Percentiles rank a stretch among this genome's conserved stretches.
Evolutionary conservation across 2,888 invertebrate genomes (phyloP).

Genomic region (Leptopilina myrica): DNA sequence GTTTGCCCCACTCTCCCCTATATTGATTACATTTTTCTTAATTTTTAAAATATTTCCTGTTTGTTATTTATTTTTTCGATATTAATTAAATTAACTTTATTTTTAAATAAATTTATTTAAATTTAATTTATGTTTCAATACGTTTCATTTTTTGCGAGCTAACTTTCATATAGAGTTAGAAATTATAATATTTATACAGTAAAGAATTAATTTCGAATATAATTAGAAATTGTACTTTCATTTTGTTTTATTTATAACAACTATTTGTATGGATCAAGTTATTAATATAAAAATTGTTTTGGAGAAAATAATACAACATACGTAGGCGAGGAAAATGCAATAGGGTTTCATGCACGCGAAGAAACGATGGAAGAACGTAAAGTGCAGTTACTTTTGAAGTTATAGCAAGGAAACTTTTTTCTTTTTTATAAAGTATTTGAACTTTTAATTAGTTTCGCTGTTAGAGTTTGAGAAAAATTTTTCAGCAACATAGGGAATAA

Average conservation of each 20-base stretch:
- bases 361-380: slow-evolving; percentile 1
- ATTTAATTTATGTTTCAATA: no score
- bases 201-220: no score
- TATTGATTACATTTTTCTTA: no score
- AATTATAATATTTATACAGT: no score
- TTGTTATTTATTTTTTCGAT: no score
- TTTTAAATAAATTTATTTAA: no score
- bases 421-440: slow-evolving; percentile 4
- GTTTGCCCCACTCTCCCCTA: no score
- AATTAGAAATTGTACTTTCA: not conserved
- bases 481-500: not conserved
- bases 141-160: no score
- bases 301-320: not conserved
- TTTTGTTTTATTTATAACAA: not conserved
- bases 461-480: slow-evolving; percentile 11
- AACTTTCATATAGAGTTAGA: no score
- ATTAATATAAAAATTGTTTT: not conserved
- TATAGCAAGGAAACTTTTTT: slow-evolving; percentile 12
- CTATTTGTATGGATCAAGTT: not conserved
- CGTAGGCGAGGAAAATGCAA: not conserved
- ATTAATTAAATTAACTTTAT: no score
- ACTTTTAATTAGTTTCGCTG: slow-evolving; percentile 31
- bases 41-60: no score
- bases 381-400: slow-evolving; percentile 28
- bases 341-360: slow-evolving; percentile 21